Base-by-base conservation (phyloP, 2,888 invertebrate species). In the Philaethria dido region DNA sequence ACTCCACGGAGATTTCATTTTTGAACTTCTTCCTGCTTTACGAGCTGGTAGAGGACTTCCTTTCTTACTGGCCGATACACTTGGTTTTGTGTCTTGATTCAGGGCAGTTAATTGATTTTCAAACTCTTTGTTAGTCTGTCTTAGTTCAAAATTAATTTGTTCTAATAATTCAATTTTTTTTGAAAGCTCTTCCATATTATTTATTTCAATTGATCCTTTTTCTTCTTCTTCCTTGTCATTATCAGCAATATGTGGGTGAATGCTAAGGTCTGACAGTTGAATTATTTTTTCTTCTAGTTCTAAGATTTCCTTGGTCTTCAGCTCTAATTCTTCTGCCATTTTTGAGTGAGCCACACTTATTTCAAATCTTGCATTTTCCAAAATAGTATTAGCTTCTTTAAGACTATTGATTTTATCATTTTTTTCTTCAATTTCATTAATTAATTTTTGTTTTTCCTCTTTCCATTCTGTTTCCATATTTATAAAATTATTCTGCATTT, bases 401-500 rank as follows among this genome's bases (percentile, higher is more conserved):
- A 95, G 83, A 73, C 88, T 92, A 57, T 78, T 78, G 61, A 95
- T 93, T 81, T 87, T 94, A 65, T 93, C 87, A 72, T 94, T 93
- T 80, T 94, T 94, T 72, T 92, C 90, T 71, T 92, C 88, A 66
- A 95, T 82, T 75, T 94, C 93, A 45, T 86, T 82, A 50, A 93
- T 77, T 63, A 95, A 84, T 76, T 85, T 92, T 45, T 90, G 86
- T 77, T 94, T 95, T 82, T 96, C 95, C 62, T 94, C 93, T 78
- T 95, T 95, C 93, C 96, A 94, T 71, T 95, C 94, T 55, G 90
- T 88, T 88, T 97, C 96, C 84, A 95, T 92, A 14, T 93, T 90
- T 33, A 95, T 91, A 82, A 97, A 96, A 83, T 95, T 95, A 76
- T 95, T 94, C 84, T 97, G 97, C 96, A 97, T 96, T 78, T 94